Base-by-base conservation (phyloP, 1,140 invertebrate species). In the Meloidogyne hapla region DNA sequence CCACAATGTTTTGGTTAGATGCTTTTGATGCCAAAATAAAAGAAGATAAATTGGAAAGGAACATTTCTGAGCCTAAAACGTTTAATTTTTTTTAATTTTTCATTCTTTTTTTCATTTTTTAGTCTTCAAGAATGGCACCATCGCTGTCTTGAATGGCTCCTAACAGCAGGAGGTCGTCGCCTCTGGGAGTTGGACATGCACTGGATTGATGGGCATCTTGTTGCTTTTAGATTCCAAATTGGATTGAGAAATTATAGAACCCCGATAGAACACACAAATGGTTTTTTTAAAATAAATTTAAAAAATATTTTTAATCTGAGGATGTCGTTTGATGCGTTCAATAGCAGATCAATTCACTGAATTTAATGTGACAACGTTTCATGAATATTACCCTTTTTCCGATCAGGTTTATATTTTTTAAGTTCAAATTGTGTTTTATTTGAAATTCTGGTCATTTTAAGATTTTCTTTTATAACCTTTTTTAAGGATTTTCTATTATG, bases 311-410 rank as follows among this genome's bases (percentile, higher is more conserved):
- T 33, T 33, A 33, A 15, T 18, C 62, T 12, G 21, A 75, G 72
- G 79, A 74, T 87, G 84, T 74, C 76, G 81, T 38, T 65, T 86
- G 18, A 86, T 86, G 83, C 61, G 85, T 72, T n/a, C 74, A 26
- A 85, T 86, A 28, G 83, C 86, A 5, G 69, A 74, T 1, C 67
- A 76, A 3, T 87, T 74, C 63, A 48, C 72, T 13, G 61, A 87
- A n/a, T 83, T 87, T 74, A 86, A 86, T 72, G 81, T 86, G 13
- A 86, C 85, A 25, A 87, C 85, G 21, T 86, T 87, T 77, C 85
- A 86, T 62, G 85, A 86, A 74, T 86, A 86, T 67, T 86, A 87
- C 70, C 86, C 85, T 5, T 86, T 87, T 68, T 86, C 85, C 40
- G 85, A 86, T 75, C 82, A 89, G 64, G 70, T 75, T 21, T 10